Evolutionary conservation across 2,113 vertebrate species (phyloP).

Genomic region (Sus scrofa): T2T-Sscrofa CM000828.6:34490501-34491000

Average conservation of each 20-base stretch:
- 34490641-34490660: background rate
- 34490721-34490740: background rate
- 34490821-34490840: too few relatives aligned
- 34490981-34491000: too few relatives aligned
- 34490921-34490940: too few relatives aligned
- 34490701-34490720: background rate
- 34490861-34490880: too few relatives aligned
- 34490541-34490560: background rate
- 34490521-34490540: background rate
- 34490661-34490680: background rate
- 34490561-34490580: background rate
- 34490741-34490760: background rate
- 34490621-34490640: background rate
- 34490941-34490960: too few relatives aligned
- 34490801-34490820: too few relatives aligned
- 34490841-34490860: too few relatives aligned
- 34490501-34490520: background rate
- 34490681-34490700: background rate
- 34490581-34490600: background rate
- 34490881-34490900: too few relatives aligned
- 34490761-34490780: too few relatives aligned
- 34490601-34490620: background rate
- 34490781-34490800: too few relatives aligned
- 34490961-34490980: too few relatives aligned
- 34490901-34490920: too few relatives aligned